Conservation (phyloP, 1,140 invertebrate genomes). For the Artemia franciscana region DNA sequence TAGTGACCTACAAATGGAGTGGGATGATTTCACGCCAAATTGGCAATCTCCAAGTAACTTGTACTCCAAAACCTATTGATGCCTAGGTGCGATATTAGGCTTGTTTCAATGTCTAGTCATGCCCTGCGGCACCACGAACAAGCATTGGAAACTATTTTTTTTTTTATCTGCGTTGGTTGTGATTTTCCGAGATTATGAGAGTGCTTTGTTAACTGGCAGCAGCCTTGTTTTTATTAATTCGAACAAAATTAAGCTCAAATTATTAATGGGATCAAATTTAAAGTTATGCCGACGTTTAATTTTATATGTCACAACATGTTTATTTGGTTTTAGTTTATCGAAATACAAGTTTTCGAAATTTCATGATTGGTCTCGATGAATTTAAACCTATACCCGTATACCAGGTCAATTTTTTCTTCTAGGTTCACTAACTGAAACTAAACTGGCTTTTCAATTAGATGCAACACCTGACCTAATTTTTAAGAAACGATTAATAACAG, state of each 20-base stretch:
- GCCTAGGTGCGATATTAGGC: not conserved
- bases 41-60: not conserved
- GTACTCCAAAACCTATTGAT: not conserved
- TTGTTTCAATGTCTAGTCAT: not conserved
- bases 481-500: too few relatives aligned
- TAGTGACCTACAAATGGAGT: not conserved
- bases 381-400: too few relatives aligned
- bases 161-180: not conserved
- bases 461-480: too few relatives aligned
- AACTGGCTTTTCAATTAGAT: too few relatives aligned
- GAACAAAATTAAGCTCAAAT: not conserved
- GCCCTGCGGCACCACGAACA: not conserved
- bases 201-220: not conserved
- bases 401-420: too few relatives aligned
- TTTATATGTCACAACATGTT: not conserved
- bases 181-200: not conserved
- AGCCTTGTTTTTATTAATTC: not conserved
- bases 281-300: not conserved
- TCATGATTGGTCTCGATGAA: too few relatives aligned
- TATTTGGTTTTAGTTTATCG: not conserved
- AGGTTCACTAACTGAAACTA: too few relatives aligned
- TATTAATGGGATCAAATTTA: not conserved
- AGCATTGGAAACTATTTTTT: not conserved
- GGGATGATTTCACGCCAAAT: not conserved
- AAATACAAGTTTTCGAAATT: too few relatives aligned